These are phyloP conservation scores for Carterocephalus palaemon DNA, from an alignment of 2,888 invertebrate genomes.

Conservation along the genomic window DNA sequence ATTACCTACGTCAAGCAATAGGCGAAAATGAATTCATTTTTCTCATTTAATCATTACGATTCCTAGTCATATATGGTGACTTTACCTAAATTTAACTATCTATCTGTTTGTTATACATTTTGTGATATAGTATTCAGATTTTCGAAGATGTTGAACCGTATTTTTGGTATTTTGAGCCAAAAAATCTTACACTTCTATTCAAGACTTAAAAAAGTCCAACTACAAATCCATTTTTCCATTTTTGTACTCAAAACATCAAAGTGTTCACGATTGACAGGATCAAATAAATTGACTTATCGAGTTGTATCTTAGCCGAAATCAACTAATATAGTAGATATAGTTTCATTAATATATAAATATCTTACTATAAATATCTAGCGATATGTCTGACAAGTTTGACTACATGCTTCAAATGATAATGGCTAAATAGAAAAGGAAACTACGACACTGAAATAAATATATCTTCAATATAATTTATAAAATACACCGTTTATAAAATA, in stretches of 20 bases:
- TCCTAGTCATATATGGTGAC: conserved; percentile 48
- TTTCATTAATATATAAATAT: conserved; percentile 57
- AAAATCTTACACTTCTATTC: conserved; percentile 18
- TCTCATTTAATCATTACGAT: conserved; percentile 45
- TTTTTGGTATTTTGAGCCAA: conserved; percentile 27
- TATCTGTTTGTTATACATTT: conserved; percentile 53
- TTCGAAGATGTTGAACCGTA: conserved; percentile 54
- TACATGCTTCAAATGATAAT: conserved; percentile 61
- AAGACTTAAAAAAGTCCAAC: conserved; percentile 10
- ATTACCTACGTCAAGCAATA: conserved; percentile 56
- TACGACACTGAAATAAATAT: conserved; percentile 54
- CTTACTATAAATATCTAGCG: conserved; percentile 69
- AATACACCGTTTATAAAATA: conserved; percentile 75
- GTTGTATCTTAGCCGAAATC: conserved; percentile 52
- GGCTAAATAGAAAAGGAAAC: conserved; percentile 54
- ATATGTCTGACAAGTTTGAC: conserved; percentile 74
- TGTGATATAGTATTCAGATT: conserved; percentile 48
- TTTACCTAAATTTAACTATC: conserved; percentile 72
- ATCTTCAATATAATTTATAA: conserved; percentile 70
- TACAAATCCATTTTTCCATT: background rate
- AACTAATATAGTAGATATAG: conserved; percentile 42
- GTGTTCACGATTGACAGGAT: conserved; percentile 58
- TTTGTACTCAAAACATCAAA: conserved; percentile 1
- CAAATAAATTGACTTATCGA: conserved; percentile 67
- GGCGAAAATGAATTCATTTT: conserved; percentile 53